Conservation (phyloP, 2,113 vertebrate species). For the Rattus norvegicus region GRCr8 NC_086021.1:116442001-116442500, state of each 20-base stretch:
- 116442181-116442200: background rate
- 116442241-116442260: background rate
- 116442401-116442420: constrained; percentile 69
- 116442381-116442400: constrained; percentile 25
- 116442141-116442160: background rate
- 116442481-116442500: constrained; percentile 28
- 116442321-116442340: constrained; percentile 1
- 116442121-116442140: background rate
- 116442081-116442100: background rate
- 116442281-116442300: background rate
- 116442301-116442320: background rate
- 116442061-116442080: background rate
- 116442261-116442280: background rate
- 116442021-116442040: background rate
- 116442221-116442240: background rate
- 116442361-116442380: constrained; percentile 17
- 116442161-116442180: background rate
- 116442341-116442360: background rate
- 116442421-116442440: constrained; percentile 74
- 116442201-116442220: background rate
- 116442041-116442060: background rate
- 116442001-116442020: background rate
- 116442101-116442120: background rate
- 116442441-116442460: constrained; percentile 57
- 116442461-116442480: constrained; percentile 60